phyloP scores from a whole-genome alignment of 2,888 invertebrate genomes.

The Rhopalosiphum nymphaeae region DNA sequence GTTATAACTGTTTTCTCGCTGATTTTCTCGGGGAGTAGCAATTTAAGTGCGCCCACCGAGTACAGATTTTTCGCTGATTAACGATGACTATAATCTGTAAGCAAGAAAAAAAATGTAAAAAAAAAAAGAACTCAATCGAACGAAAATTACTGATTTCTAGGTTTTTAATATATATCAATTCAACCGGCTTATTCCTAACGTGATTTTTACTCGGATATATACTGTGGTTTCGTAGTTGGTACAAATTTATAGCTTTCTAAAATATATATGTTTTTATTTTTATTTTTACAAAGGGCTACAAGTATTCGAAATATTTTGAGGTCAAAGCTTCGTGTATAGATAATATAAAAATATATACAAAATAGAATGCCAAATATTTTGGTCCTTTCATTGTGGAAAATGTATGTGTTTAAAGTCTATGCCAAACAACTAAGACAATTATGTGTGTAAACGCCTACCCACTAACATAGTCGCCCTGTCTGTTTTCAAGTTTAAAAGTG shows the following conservation, averaged over 20 bases:
- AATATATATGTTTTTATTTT: neutral
- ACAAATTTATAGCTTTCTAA: conserved; percentile 32
- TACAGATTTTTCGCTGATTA: conserved; percentile 62
- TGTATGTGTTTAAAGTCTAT: neutral
- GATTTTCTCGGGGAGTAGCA: conserved; percentile 12
- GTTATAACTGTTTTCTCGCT: conserved; percentile 52
- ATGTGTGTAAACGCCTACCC: neutral
- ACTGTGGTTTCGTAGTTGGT: neutral
- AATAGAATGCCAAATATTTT: conserved; percentile 52
- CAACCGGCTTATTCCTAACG: neutral
- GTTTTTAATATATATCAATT: conserved; percentile 28
- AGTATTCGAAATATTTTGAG: conserved; percentile 54
- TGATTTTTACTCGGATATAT: neutral
- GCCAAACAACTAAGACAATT: conserved; percentile 22
- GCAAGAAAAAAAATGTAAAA: neutral
- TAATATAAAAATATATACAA: neutral
- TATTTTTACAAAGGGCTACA: neutral
- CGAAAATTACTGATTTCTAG: conserved; percentile 56
- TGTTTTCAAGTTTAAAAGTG: conserved; percentile 57
- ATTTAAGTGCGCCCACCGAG: conserved; percentile 8
- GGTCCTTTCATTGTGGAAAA: conserved; percentile 21
- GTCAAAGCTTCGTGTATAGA: conserved; percentile 10
- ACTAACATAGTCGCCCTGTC: neutral
- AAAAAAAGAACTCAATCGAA: conserved; percentile 30
- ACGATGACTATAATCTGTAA: conserved; percentile 42